Evolutionary conservation across 2,113 vertebrate species (phyloP).

Genomic region (Muscicapa adusta): DNA sequence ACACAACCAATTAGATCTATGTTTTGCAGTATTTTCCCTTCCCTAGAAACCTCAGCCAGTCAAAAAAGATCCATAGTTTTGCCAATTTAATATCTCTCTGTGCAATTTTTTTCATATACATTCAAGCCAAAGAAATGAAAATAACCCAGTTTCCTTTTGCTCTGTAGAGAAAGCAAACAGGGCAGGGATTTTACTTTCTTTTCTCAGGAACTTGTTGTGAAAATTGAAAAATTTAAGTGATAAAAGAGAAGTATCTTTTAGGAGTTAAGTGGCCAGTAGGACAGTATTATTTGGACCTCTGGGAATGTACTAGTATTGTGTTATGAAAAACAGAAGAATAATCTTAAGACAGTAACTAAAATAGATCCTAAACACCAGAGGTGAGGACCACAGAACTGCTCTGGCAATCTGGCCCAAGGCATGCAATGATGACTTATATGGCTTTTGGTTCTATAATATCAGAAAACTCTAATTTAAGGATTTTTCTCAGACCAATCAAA

Average conservation of each 20-base stretch:
- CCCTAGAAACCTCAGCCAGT: background rate
- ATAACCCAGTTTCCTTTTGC: background rate
- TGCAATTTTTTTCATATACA: background rate
- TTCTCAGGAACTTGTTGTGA: background rate
- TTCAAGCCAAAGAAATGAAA: background rate
- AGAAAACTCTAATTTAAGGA: constrained; percentile 1
- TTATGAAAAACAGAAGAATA: background rate
- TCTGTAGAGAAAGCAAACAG: background rate
- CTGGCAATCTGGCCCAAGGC: background rate
- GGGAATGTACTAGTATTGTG: background rate
- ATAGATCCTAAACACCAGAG: background rate
- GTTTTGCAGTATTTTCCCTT: background rate
- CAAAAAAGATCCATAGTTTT: background rate
- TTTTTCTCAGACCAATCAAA: constrained; percentile 25
- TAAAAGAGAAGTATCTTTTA: background rate
- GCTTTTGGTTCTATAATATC: background rate
- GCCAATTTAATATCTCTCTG: background rate
- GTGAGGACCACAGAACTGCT: background rate
- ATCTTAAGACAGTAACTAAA: background rate
- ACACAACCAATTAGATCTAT: background rate
- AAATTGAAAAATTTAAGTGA: background rate
- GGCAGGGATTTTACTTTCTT: background rate
- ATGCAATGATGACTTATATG: background rate
- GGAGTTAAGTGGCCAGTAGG: background rate
- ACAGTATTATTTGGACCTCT: background rate